Percentiles rank a stretch among this genome's conserved stretches.
Evolutionary conservation across 2,113 vertebrate species (phyloP).

Genomic region (Picathartes gymnocephalus): DNA sequence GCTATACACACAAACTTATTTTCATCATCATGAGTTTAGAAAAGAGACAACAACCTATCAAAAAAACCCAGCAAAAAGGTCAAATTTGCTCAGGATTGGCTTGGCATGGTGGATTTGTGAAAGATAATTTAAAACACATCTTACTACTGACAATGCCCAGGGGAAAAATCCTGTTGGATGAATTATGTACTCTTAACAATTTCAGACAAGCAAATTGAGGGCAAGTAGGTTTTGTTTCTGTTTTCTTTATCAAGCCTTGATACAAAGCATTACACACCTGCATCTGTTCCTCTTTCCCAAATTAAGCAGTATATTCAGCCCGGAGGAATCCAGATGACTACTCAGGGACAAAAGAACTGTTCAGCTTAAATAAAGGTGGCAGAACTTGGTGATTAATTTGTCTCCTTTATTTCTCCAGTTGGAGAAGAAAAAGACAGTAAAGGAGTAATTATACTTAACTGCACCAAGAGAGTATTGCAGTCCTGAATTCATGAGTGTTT

Average conservation of each 20-base stretch:
- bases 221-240: background rate
- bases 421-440: background rate
- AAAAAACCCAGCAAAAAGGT: background rate
- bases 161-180: background rate
- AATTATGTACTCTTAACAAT: background rate
- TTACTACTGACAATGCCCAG: background rate
- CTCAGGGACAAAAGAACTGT: background rate
- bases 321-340: background rate
- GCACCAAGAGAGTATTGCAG: background rate
- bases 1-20: background rate
- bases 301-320: background rate
- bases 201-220: background rate
- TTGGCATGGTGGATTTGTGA: background rate
- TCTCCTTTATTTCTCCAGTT: background rate
- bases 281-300: background rate
- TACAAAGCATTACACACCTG: background rate
- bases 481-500: background rate
- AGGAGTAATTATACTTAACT: background rate
- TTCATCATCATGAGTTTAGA: background rate
- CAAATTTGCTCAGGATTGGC: background rate
- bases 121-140: background rate
- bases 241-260: background rate
- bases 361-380: background rate
- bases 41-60: background rate
- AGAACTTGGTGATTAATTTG: slow-evolving; percentile 28